Base-by-base conservation (phyloP, 2,797 vertebrate genomes). In the Sebastes cheni region DNA sequence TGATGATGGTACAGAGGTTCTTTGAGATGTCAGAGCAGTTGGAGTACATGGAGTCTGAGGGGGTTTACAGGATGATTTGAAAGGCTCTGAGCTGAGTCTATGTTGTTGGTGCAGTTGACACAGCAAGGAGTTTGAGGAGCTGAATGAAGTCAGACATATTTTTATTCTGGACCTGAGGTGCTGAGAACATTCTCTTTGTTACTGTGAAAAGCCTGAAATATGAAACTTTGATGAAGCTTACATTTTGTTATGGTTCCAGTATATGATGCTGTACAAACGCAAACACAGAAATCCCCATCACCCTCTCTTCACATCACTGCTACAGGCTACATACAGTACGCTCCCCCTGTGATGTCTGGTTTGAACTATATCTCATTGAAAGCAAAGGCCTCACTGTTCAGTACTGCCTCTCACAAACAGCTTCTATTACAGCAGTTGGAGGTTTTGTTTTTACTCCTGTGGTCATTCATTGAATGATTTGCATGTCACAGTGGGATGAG, bases 401-500 rank as follows among this genome's bases (percentile, higher is more conserved):
- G 9, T 4, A 3, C 14, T 10, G 0, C 46, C 23, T 34, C 61
- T 81, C 36, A 62, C 16, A 62, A 56, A 56, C 56, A 34, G 50
- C 62, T 56, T 58, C 36, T 22, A 12, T 25, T 4, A 2, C n/a
- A 73, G 75, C 67, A 60, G 66, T 34, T 61, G 54, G 30, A 66
- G 20, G 75, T 32, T 68, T 69, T 1, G 9, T 13, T 67, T 79
- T 77, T 25, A 36, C 73, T 70, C 60, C 18, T 9, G 6, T 10
- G 32, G 29, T 54, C 61, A 67, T 83, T 75, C 62, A 81, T 1
- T 32, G 6, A 20, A 46, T 29, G 16, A 80, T 92, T 93, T 91
- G 86, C 90, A 92, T 91, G 68, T 67, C n/a, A 54, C 75, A 71
- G 3, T 61, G 46, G 39, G 61, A 68, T 55, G 60, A 60, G 22